Evolutionary conservation across 2,888 invertebrate species (phyloP).

Genomic region (Pollenia angustigena): DNA sequence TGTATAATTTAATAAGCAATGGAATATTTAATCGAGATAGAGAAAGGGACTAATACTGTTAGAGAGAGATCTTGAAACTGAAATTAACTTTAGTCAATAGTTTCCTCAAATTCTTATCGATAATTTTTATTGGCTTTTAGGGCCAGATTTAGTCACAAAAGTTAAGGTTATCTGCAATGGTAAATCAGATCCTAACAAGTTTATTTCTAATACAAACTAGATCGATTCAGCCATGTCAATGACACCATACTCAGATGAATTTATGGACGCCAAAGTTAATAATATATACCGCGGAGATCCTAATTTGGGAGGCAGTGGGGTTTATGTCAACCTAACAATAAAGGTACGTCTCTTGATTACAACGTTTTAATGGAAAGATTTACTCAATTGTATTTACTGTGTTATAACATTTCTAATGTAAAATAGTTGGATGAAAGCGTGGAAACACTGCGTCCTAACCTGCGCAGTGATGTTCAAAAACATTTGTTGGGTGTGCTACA

Average conservation of each 20-base stretch:
- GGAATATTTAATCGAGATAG: too few relatives aligned
- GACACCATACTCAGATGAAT: constrained; percentile 95
- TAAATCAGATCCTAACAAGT: too few relatives aligned
- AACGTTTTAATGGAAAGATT: neutral
- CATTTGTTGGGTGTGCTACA: constrained; percentile 93
- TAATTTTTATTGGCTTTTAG: too few relatives aligned
- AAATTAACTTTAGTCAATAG: too few relatives aligned
- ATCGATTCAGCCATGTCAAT: constrained; percentile 96
- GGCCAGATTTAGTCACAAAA: too few relatives aligned
- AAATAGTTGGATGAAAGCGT: constrained; percentile 89
- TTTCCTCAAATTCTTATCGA: too few relatives aligned
- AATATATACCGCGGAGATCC: constrained; percentile 90
- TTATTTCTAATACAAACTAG: constrained; percentile 84
- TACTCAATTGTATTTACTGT: neutral
- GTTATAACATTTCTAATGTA: neutral
- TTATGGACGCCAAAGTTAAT: constrained; percentile 92
- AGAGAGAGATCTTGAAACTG: too few relatives aligned
- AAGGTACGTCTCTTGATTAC: constrained; percentile 84
- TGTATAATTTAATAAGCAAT: too few relatives aligned
- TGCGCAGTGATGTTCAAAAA: constrained; percentile 91
- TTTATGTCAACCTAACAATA: constrained; percentile 93
- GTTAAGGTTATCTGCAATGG: too few relatives aligned
- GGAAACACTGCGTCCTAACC: constrained; percentile 88
- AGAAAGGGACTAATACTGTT: too few relatives aligned
- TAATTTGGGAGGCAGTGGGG: constrained; percentile 88